Base-by-base conservation (phyloP, 2,113 vertebrate genomes). In the Macaca mulatta region DNA sequence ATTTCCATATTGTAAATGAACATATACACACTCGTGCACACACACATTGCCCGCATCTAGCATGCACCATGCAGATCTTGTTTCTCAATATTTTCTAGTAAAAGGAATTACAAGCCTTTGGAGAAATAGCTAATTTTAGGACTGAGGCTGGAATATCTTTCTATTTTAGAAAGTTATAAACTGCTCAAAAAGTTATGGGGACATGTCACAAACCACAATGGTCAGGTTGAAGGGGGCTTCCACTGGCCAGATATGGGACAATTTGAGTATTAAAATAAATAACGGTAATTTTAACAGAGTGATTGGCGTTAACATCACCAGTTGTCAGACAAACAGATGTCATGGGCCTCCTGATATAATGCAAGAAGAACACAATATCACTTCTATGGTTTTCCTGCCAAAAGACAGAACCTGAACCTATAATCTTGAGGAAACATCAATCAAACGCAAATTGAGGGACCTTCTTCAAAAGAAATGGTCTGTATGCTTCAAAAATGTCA, bases 41-140 rank as follows among this genome's bases (percentile, higher is more conserved):
- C 14, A 40, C 17, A 16, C 27, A 16, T 40, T 22, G 79, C 50
- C n/a, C 59, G 40, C 35, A 30, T 32, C 18, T n/a, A 84, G n/a
- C 12, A 43, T 32, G 45, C 17, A 77, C 6, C 72, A 35, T 30
- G 13, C 4, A 55, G 52, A 32, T 43, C 69, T 87, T 57, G 9
- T 91, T 93, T 90, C n/a, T 67, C 70, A 79, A 40, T 85, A 55
- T 40, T 79, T 96, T 93, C 61, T 22, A 67, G 27, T 74, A 57
- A 93, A 84, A 88, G 16, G 5, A 87, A 87, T 82, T 64, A 92
- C 5, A 16, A 23, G 10, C 79, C 20, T 61, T 74, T 69, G 48
- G 75, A 32, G 35, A 87, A 79, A 67, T 27, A 20, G 17, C 35
- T 84, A 11, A 79, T 57, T 74, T 52, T 88, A 52, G 50, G 22